Evolutionary conservation across 1,140 invertebrate species (phyloP), one percentile per base, ranked within the genome.

Genomic region (Drosophila burlai): DNA sequence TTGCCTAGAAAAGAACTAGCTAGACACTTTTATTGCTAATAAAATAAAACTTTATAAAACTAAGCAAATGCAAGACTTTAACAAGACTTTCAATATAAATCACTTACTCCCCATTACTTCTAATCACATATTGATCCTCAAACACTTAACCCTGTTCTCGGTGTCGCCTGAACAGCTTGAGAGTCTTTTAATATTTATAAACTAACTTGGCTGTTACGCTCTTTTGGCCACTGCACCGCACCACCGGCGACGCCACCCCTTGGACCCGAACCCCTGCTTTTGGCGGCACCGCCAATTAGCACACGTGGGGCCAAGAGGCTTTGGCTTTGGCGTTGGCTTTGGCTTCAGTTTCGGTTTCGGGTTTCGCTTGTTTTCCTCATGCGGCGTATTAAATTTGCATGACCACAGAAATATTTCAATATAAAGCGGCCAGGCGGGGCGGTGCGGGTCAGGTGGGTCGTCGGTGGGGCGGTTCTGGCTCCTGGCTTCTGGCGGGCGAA

Each of bases 371-470:
- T 71, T 74, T 69, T 75, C 55, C 62, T 74, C 59, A 75, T 68
- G 78, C 59, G 46, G 64, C 64, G 64, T 74, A 81, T 81, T 81
- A 81, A 76, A 81, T 81, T 81, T 81, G 64, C 78, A 76, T 69
- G 71, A 49, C 50, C 63, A 50, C 63, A 69, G 55, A 81, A 81
- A 71, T 81, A 80, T 81, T 81, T 81, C 76, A 78, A 78, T 78
- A 78, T 78, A 78, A 76, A 67, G 52, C 61, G 61, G 18, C 54
- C 52, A 47, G 24, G 7, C 8, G 15, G 47, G 15, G 29, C 29
- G 15, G 47, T 8, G 29, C 29, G 47, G 61, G 55, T 18, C 63
- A 26, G 63, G 40, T 36, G 40, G 15, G 16, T 21, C 11, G 24
- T 46, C 45, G 45, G 45, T 24, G 45, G 13, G 21, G 9, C 15